Base-by-base conservation (phyloP, 2,888 invertebrate species). In the Lissocephala sabroskyi region DNA sequence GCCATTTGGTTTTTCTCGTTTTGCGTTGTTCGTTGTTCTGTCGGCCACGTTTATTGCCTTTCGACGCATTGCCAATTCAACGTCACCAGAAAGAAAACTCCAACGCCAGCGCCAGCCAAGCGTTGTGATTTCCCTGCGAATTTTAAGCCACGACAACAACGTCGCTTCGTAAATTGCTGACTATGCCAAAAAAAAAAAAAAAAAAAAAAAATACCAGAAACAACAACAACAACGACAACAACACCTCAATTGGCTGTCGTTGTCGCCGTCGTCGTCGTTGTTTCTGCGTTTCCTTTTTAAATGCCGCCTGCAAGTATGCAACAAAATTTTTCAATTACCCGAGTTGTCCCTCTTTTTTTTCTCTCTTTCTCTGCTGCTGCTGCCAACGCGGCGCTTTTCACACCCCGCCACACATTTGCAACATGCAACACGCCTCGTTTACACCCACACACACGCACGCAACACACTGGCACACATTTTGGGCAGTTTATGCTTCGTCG, bases 1-100 rank as follows among this genome's bases (percentile, higher is more conserved):
- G 28, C 6, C 32, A 11, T 26, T 41, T 28, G 40, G 9, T 11
- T n/a, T 13, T 42, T 26, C 3, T 46, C n/a, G 11, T 40, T 23
- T 29, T 48, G 4, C 13, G 35, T 26, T 26, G 39, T 46, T 55
- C 47, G 52, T 49, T 62, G 52, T 48, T 49, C 16, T 59, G 65
- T 40, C 59, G 16, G 49, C 55, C 49, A 59, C 56, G 52, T 65
- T 63, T 64, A 64, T 65, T 64, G 65, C 58, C 65, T 51, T 65
- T 65, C 52, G 51, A 64, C 59, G 63, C 63, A 56, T 52, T 62
- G 48, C 56, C 65, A 62, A 62, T 65, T 45, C 55, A 48, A 40
- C 41, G 43, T 40, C 9, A 40, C 9, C 35, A 35, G 35, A n/a
- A n/a, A n/a, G n/a, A n/a, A n/a, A n/a, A n/a, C n/a, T n/a, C n/a